Base-by-base conservation (phyloP, 1,140 invertebrate genomes). In the Drosophila lacteicornis region DNA sequence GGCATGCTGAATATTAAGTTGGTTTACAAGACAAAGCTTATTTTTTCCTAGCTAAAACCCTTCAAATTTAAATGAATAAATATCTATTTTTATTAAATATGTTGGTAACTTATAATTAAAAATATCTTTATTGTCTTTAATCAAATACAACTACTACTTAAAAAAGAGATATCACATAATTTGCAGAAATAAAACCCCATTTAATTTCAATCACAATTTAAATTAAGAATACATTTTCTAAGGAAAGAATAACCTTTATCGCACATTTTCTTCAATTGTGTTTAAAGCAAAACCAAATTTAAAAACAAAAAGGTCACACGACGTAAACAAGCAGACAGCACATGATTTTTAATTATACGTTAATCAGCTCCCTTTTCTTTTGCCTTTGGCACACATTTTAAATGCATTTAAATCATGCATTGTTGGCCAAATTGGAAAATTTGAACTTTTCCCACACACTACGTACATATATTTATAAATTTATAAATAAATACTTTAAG, bases 301-400 rank as follows among this genome's bases (percentile, higher is more conserved):
- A 22, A 47, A 11, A 22, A 33, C 11, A 12, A 25, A 56, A 71
- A 65, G 59, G 65, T 71, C 40, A 30, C 17, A 17, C 13, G 13
- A n/a, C 30, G 12, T 40, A 33, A 33, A 70, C 50, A 33, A 33
- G 57, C 50, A 49, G 70, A 40, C 11, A 33, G 17, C 36, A 58
- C 33, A 58, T 40, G 65, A 47, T 70, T 57, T 70, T 70, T 46
- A 49, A 58, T 71, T 57, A 49, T 70, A 51, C n/a, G 25, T 49
- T 55, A 58, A 43, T 71, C 40, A 22, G 58, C 30, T 15, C 9
- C 46, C 15, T 36, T 27, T 27, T 30, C 27, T 22, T 25, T 57
- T 42, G 15, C 45, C 27, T 11, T 22, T 3, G 53, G 25, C 51
- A 51, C 67, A 53, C 38, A 58, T 61, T 61, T 43, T 13, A 61